phyloP scores from a whole-genome alignment of 2,797 vertebrate genomes.

The Urophycis tenuis region DNA sequence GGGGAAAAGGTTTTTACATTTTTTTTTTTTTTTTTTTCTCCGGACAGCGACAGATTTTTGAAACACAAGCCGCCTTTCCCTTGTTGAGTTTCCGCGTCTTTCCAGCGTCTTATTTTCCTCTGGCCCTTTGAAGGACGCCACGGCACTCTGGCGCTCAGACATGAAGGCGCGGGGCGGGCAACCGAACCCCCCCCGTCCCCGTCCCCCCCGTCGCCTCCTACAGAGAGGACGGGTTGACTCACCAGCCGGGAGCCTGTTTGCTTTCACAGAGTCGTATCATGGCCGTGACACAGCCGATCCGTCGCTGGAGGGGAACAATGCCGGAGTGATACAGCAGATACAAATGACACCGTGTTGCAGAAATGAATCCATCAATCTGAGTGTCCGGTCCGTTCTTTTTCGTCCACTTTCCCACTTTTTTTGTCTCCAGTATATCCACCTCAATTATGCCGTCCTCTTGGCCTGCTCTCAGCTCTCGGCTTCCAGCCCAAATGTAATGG shows the following conservation, averaged over 20 bases:
- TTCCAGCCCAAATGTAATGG: not conserved
- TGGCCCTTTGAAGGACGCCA: not conserved
- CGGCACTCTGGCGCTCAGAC: not conserved
- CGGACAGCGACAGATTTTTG: not conserved
- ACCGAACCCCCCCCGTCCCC: no score
- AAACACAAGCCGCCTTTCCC: not conserved
- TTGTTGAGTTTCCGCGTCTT: not conserved
- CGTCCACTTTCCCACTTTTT: not conserved
- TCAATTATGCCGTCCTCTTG: not conserved
- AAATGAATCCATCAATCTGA: not conserved
- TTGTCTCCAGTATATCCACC: not conserved
- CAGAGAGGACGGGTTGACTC: not conserved
- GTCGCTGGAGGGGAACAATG: not conserved
- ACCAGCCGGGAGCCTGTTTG: not conserved
- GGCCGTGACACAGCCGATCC: not conserved
- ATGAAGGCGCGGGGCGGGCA: not conserved
- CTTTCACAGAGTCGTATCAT: not conserved
- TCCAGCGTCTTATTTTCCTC: not conserved
- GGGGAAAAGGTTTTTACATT: not conserved
- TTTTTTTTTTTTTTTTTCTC: no score
- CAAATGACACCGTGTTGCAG: not conserved
- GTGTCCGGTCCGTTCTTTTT: not conserved
- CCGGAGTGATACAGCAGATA: not conserved
- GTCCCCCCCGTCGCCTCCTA: not conserved
- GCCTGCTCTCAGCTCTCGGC: not conserved